These are phyloP conservation scores for Nanger granti DNA, from an alignment of 2,113 vertebrate genomes.

Conservation along the genomic window DNA sequence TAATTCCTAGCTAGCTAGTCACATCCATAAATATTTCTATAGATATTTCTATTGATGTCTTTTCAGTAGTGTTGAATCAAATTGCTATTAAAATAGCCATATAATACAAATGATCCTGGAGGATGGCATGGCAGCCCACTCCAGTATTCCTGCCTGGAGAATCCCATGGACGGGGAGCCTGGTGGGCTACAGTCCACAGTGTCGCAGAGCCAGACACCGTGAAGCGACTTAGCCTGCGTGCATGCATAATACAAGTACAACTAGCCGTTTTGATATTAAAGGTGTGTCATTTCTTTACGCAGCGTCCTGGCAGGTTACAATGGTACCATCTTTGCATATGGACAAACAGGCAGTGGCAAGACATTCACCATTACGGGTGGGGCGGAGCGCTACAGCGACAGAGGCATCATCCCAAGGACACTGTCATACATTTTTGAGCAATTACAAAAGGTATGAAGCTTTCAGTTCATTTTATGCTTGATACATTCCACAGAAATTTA, in stretches of 20 bases:
- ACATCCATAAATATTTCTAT: not conserved
- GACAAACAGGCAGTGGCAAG: conserved; percentile 97
- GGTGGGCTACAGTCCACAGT: not conserved
- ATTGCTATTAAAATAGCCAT: not conserved
- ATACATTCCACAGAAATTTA: conserved; percentile 12
- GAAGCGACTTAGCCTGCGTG: not conserved
- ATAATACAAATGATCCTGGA: not conserved
- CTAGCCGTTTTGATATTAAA: not conserved
- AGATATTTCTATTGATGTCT: not conserved
- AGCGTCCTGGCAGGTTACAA: conserved; percentile 94
- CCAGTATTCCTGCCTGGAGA: not conserved
- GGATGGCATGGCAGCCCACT: not conserved
- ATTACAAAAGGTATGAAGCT: conserved; percentile 81
- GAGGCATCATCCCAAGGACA: conserved; percentile 94
- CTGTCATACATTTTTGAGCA: conserved; percentile 90
- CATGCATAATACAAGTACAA: not conserved
- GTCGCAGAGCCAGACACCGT: not conserved
- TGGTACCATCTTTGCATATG: conserved; percentile 96
- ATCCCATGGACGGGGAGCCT: not conserved
- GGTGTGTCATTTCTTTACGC: not conserved
- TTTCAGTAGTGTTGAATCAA: not conserved
- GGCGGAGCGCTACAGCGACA: conserved; percentile 87
- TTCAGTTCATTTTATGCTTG: not conserved
- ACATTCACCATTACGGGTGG: conserved; percentile 98
- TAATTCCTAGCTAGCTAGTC: not conserved